Base-by-base conservation (phyloP, 2,888 invertebrate species). In the Cephus runcator region DNA sequence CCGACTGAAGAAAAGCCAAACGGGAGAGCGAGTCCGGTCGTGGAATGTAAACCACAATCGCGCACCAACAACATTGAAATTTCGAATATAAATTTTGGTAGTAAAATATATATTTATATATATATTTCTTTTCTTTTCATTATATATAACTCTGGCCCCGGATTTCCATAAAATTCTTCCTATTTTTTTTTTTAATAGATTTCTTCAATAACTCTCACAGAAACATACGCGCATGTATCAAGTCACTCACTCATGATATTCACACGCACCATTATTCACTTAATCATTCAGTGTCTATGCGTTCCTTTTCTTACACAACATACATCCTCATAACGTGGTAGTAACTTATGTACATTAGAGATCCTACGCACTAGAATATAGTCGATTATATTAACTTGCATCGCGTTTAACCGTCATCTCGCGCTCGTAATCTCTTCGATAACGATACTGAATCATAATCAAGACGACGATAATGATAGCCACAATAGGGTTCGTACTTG, bases 31-130 rank as follows among this genome's bases (percentile, higher is more conserved):
- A 71, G 56, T 83, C 84, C 84, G 85, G 85, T 88, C 87, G 90
- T 89, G 90, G 91, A 91, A 91, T 91, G 90, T 91, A 88, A 90
- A 87, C 89, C 89, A 90, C 90, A 89, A 88, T 87, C 87, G 86
- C 86, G 87, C 86, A 86, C 85, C 87, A 89, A 89, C 88, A 87
- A 90, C 87, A 85, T 90, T 90, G 87, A 90, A 91, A 91, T 90
- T 90, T 91, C 86, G 88, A 90, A 88, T 91, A 91, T 90, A 91
- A 91, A 91, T 91, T 91, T 91, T 89, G 88, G 88, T 90, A 90
- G 85, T 91, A 90, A 91, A 91, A 90, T 88, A 91, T 90, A 89
- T 89, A 86, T 87, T 85, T 87, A 79, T 86, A 79, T 85, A 82
- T 86, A 81, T 84, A 83, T 83, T 81, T 84, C 81, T 84, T 81